phyloP scores from a whole-genome alignment of 2,888 invertebrate genomes.

The Agrochola circellaris region DNA sequence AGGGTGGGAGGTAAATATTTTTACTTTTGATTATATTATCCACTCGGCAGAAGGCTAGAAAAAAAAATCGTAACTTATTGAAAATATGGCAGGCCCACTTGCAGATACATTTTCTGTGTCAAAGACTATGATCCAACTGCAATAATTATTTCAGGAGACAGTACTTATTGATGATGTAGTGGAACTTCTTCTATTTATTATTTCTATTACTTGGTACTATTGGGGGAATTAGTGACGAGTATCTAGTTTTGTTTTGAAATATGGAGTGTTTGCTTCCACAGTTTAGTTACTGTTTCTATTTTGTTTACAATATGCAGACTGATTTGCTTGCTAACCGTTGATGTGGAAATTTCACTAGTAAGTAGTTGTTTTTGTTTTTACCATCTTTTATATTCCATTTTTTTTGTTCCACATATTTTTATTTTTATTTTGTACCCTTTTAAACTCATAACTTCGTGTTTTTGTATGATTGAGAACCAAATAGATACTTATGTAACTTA shows the following conservation, averaged over 20 bases:
- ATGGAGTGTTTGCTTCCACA: slow-evolving; percentile 11
- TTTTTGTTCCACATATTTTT: not conserved
- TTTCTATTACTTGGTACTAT: not conserved
- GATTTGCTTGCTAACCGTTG: not conserved
- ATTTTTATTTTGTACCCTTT: too few species aligned
- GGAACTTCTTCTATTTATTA: slow-evolving; percentile 16
- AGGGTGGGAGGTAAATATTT: too few species aligned
- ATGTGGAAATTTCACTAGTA: not conserved
- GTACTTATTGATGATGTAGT: not conserved
- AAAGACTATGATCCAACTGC: not conserved
- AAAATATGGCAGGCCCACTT: too few species aligned
- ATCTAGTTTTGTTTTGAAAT: slow-evolving; percentile 38
- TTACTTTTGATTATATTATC: not conserved
- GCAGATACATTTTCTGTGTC: not conserved
- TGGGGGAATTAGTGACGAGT: slow-evolving; percentile 30
- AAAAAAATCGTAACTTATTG: not conserved
- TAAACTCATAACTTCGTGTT: too few species aligned
- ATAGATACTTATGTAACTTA: not conserved
- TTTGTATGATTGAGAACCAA: too few species aligned
- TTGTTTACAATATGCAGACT: slow-evolving; percentile 14
- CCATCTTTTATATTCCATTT: not conserved
- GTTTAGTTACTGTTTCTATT: slow-evolving; percentile 20
- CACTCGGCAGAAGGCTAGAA: not conserved
- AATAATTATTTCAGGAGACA: not conserved
- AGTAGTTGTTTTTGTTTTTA: not conserved